Percentiles rank a stretch among this genome's conserved stretches.
phyloP scores from a whole-genome alignment of 2,888 invertebrate species.

The Acronicta alni region DNA sequence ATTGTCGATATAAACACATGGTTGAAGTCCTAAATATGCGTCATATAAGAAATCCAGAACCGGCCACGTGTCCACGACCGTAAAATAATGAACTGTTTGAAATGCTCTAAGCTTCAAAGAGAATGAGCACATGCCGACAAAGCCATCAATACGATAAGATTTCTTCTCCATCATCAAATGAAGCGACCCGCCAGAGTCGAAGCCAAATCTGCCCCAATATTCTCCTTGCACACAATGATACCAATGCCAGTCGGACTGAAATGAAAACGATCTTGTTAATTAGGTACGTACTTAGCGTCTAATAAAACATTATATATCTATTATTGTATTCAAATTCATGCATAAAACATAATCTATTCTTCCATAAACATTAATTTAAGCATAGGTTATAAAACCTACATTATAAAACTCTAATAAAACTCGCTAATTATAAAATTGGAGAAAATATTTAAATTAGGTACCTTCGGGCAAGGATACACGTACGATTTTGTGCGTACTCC shows the following conservation, averaged over 20 bases:
- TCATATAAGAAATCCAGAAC: conserved; percentile 32
- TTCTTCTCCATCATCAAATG: conserved; percentile 10
- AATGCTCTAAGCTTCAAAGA: conserved; percentile 24
- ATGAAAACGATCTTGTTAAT: background rate
- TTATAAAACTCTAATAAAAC: too few relatives aligned
- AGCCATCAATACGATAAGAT: conserved; percentile 14
- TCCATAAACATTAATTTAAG: too few relatives aligned
- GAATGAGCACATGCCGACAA: conserved; percentile 24
- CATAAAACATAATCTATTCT: too few relatives aligned
- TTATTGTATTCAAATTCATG: too few relatives aligned
- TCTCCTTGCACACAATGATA: conserved; percentile 29
- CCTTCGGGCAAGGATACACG: conserved; percentile 41
- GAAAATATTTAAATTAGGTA: background rate
- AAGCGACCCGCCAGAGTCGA: conserved; percentile 31
- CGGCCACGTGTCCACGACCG: conserved; percentile 23
- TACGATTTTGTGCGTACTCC: conserved; percentile 7
- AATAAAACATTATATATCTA: too few relatives aligned
- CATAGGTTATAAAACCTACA: too few relatives aligned
- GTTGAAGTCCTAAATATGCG: conserved; percentile 1
- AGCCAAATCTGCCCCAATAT: conserved; percentile 30
- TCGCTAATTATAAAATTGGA: background rate
- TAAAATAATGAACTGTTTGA: conserved; percentile 27
- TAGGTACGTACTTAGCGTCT: too few relatives aligned
- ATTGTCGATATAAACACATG: conserved; percentile 4
- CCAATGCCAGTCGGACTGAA: conserved; percentile 41